Percentiles rank a stretch among this genome's conserved stretches.
Conservation (phyloP, 1,140 invertebrate species). For the Cyrtorhinus lividipennis region DNA sequence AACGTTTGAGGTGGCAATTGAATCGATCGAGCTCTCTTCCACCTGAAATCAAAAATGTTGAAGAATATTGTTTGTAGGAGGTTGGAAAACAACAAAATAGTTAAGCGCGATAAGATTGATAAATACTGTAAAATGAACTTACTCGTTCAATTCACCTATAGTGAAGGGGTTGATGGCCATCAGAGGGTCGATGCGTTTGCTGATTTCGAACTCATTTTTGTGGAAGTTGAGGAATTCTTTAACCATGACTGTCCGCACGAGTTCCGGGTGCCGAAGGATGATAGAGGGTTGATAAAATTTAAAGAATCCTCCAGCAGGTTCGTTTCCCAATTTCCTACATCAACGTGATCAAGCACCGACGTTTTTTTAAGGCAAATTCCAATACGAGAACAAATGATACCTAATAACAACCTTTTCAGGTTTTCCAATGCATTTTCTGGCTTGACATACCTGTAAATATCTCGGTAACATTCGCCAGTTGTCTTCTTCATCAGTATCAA, state of each 20-base stretch:
- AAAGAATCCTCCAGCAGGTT: constrained; percentile 27
- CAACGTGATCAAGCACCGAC: too few species aligned
- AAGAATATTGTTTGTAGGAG: too few species aligned
- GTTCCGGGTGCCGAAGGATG: constrained; percentile 37
- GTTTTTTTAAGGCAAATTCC: too few species aligned
- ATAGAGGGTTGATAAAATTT: constrained; percentile 33
- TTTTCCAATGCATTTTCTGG: too few species aligned
- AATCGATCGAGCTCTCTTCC: constrained; percentile 39
- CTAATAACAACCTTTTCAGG: too few species aligned
- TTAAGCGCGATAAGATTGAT: constrained; percentile 24
- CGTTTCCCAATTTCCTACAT: constrained; percentile 14
- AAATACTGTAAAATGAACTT: constrained; percentile 16
- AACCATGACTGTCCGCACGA: constrained; percentile 42
- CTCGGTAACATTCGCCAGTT: constrained; percentile 19
- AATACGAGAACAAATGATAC: too few species aligned
- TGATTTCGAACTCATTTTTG: constrained; percentile 17
- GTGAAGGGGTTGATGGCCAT: constrained; percentile 30
- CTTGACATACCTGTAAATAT: constrained; percentile 10
- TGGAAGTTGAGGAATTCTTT: constrained; percentile 40
- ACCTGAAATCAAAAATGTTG: constrained; percentile 26
- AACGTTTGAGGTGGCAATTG: constrained; percentile 41
- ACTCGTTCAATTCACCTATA: not conserved
- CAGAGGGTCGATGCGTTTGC: constrained; percentile 31
- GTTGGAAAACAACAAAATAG: too few species aligned
- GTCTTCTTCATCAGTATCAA: constrained; percentile 20